Evolutionary conservation across 2,888 invertebrate species (phyloP).

Genomic region (Sturmia bella): DNA sequence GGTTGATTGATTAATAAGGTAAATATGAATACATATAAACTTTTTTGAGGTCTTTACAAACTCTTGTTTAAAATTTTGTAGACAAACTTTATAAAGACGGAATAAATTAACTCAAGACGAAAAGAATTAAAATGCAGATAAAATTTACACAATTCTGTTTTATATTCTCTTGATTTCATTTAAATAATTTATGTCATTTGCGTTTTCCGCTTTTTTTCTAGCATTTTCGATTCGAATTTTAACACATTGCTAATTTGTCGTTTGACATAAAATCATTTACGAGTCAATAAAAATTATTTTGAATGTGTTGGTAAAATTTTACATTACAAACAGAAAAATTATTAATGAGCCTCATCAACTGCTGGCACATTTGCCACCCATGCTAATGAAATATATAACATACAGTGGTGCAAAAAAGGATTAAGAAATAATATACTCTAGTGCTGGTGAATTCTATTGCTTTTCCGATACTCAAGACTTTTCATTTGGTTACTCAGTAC

Average conservation of each 20-base stretch:
- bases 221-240: conserved; percentile 28
- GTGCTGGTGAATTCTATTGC: too few relatives aligned
- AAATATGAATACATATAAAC: not conserved
- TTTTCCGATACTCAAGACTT: too few relatives aligned
- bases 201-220: conserved; percentile 13
- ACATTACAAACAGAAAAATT: conserved; percentile 31
- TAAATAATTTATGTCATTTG: conserved; percentile 36
- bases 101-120: too few relatives aligned
- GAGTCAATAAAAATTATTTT: conserved; percentile 65
- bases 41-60: too few relatives aligned
- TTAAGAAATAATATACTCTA: too few relatives aligned
- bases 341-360: conserved; percentile 56
- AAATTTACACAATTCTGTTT: not conserved
- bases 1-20: conserved; percentile 33
- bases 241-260: conserved; percentile 65
- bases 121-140: too few relatives aligned
- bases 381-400: conserved; percentile 11
- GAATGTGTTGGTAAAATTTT: conserved; percentile 9
- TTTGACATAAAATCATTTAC: conserved; percentile 69
- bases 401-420: not conserved
- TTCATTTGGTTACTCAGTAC: too few relatives aligned
- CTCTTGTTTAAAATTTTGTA: too few relatives aligned
- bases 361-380: conserved; percentile 49
- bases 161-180: conserved; percentile 1
- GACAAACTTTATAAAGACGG: too few relatives aligned